Conservation (phyloP, 2,888 invertebrate species). For the Corythucha ciliata region DNA sequence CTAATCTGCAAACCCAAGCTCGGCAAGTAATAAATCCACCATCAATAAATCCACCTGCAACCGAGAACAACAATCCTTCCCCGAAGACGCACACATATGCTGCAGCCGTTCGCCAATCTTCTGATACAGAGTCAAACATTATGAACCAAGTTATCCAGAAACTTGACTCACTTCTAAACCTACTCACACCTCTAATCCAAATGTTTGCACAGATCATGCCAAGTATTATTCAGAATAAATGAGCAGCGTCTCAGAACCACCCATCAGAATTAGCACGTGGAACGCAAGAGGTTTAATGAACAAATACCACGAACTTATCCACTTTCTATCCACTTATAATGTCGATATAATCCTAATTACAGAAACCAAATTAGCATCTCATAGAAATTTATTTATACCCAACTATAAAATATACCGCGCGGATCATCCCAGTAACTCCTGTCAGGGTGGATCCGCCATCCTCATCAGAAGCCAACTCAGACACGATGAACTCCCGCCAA, state of each 20-base stretch:
- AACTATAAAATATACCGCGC: slow-evolving; percentile 3
- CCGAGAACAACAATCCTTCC: no score
- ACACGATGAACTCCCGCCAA: slow-evolving; percentile 4
- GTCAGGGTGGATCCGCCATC: slow-evolving; percentile 5
- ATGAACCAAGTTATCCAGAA: slow-evolving; percentile 11
- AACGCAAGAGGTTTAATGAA: slow-evolving; percentile 4
- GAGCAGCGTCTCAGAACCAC: not conserved
- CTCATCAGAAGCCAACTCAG: not conserved
- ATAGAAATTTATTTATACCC: not conserved
- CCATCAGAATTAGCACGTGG: slow-evolving; percentile 6
- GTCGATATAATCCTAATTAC: slow-evolving; percentile 6
- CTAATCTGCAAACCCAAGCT: no score
- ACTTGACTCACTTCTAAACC: slow-evolving; percentile 11
- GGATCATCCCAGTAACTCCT: slow-evolving; percentile 9
- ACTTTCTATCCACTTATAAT: not conserved
- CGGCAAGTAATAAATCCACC: no score
- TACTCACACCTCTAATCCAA: slow-evolving; percentile 11
- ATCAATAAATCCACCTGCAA: no score
- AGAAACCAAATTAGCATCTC: slow-evolving; percentile 9
- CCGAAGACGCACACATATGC: no score
- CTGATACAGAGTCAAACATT: no score
- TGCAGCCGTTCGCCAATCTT: no score
- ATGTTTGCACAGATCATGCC: slow-evolving; percentile 14
- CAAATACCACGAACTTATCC: slow-evolving; percentile 9
- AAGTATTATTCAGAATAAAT: slow-evolving; percentile 8